Base-by-base conservation (phyloP, 1,140 invertebrate species). In the Oreohelix idahoensis region DNA sequence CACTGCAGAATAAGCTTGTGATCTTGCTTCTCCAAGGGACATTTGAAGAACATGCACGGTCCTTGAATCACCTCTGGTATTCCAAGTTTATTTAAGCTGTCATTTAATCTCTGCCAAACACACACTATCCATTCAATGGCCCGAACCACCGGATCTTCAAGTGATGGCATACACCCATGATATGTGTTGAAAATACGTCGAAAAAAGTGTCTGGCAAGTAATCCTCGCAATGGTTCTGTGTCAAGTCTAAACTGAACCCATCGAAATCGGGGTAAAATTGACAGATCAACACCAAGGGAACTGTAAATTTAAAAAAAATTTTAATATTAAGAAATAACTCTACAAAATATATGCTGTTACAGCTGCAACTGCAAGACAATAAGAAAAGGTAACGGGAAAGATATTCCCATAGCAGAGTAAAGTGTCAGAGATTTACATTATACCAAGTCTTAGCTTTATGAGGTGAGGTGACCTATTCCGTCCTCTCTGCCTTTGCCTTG, bases 231-330 rank as follows among this genome's bases (percentile, higher is more conserved):
- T 38, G 92, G 92, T 83, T 92, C 92, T 29, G 88, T 88, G 69
- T 91, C 90, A 39, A 90, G 86, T 29, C 89, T 88, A 77, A 91
- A 89, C 80, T 92, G 90, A 39, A 92, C 89, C 92, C 92, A 92
- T 39, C 90, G 89, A 85, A 92, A 92, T 26, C 89, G 83, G 58
- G 91, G 92, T 82, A 92, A 90, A 69, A 92, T 87, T 32, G 86
- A 85, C 15, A 91, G 84, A 38, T 92, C 91, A 39, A 92, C 84
- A 20, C 91, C 90, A 71, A 88, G 88, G 4, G 89, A 92, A 69
- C 91, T 92, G 86, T 0, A 84, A 79, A 71, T 10, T 35, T 49
- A 84, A 66, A 35, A 36, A 58, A 35, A 86, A 23, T 2, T 2
- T 23, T 11, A 58, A 58, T 58, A 20, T 58, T 45, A 15, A 15